phyloP scores from a whole-genome alignment of 2,113 vertebrate species.

The Chlorodrepanis virens region DNA sequence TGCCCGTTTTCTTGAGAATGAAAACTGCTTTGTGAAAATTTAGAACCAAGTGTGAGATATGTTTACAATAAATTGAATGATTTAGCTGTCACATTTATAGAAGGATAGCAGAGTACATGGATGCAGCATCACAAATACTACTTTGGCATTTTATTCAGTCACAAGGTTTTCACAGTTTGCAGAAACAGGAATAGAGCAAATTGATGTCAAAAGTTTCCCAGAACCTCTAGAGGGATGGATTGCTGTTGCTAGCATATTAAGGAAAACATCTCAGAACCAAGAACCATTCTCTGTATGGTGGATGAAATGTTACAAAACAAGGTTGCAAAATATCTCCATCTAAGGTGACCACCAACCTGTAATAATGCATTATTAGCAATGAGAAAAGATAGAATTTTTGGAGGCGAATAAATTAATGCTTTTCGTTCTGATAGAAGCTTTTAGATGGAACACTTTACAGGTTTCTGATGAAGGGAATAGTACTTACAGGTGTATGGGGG shows the following conservation, averaged over 20 bases:
- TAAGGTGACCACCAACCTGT: background rate
- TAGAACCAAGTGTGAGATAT: background rate
- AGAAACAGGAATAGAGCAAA: background rate
- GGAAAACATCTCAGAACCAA: background rate
- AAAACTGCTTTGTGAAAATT: background rate
- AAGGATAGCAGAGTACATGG: background rate
- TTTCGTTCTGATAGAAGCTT: background rate
- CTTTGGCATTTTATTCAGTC: background rate
- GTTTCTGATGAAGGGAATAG: background rate
- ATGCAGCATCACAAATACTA: background rate
- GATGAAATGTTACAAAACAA: background rate
- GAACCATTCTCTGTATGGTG: background rate
- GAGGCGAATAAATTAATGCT: background rate
- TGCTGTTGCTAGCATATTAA: background rate
- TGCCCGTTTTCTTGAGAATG: background rate
- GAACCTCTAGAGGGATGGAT: background rate
- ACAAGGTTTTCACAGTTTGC: background rate
- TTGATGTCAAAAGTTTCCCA: background rate
- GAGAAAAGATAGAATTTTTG: background rate
- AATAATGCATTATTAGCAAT: background rate
- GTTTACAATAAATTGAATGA: background rate
- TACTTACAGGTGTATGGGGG: background rate
- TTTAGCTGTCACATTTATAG: background rate
- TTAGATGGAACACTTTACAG: background rate
- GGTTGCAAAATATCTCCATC: background rate